These are phyloP conservation scores for Mionectes olivaceus DNA, from an alignment of 2,797 vertebrate species.

Conservation along the genomic window DNA sequence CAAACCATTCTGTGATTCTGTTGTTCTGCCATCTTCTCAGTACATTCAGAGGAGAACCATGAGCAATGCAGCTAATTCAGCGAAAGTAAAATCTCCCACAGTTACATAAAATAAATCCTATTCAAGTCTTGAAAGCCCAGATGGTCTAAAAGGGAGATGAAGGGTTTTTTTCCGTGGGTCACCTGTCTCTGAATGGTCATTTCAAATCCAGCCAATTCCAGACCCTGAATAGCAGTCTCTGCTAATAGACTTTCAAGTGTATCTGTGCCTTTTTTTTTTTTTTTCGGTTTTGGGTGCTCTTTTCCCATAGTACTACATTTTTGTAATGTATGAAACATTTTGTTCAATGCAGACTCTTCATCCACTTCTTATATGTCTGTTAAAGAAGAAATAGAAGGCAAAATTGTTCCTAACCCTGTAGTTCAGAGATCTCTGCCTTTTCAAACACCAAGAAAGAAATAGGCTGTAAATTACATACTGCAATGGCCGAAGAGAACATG, in stretches of 20 bases:
- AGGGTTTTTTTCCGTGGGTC: fast-evolving
- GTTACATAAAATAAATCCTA: not conserved
- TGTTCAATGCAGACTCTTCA: not conserved
- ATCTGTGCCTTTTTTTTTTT: not conserved
- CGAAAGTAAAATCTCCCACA: not conserved
- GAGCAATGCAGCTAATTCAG: not conserved
- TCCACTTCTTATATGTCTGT: not conserved
- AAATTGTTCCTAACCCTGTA: not conserved
- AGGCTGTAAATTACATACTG: not conserved
- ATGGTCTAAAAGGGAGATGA: not conserved
- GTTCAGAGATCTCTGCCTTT: not conserved
- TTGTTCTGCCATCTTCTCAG: not conserved
- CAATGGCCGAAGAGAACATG: not conserved
- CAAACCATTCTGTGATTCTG: not conserved
- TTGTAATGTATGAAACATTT: too few relatives aligned
- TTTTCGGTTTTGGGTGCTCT: not conserved
- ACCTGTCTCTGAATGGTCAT: not conserved
- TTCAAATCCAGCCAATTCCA: not conserved
- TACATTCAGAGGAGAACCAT: not conserved
- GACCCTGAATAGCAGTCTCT: not conserved
- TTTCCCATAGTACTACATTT: not conserved
- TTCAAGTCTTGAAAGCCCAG: not conserved
- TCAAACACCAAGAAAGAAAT: not conserved
- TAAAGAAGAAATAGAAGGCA: not conserved
- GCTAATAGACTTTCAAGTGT: not conserved